Percentiles rank a stretch among this genome's conserved stretches.
Evolutionary conservation across 2,888 invertebrate genomes (phyloP).

Genomic region (Sesamia inferens): DNA sequence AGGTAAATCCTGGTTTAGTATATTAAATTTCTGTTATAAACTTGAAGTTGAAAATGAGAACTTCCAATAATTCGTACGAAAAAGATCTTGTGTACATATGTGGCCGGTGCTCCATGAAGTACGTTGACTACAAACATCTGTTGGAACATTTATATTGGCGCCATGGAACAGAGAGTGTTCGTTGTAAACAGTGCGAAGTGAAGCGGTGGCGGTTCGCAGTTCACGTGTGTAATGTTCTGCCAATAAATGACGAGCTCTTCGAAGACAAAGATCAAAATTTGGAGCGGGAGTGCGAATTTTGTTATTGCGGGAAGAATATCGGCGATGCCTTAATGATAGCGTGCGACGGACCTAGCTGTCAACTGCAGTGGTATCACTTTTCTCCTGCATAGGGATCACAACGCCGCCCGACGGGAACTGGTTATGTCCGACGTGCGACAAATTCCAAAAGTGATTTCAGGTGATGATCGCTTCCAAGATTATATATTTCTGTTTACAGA

Average conservation of each 20-base stretch:
- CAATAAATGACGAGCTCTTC: slow-evolving; percentile 67
- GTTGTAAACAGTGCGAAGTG: slow-evolving; percentile 73
- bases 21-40: slow-evolving; percentile 64
- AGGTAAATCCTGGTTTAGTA: slow-evolving; percentile 42
- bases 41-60: slow-evolving; percentile 65
- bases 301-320: slow-evolving; percentile 75
- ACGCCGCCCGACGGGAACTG: slow-evolving; percentile 78
- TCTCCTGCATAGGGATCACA: slow-evolving; percentile 76
- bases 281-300: slow-evolving; percentile 70
- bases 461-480: slow-evolving; percentile 39
- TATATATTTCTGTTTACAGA: background rate
- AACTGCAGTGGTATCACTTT: slow-evolving; percentile 80
- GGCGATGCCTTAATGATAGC: slow-evolving; percentile 77
- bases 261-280: slow-evolving; percentile 43
- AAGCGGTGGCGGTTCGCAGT: slow-evolving; percentile 77
- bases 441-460: slow-evolving; percentile 52
- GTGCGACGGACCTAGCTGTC: slow-evolving; percentile 76
- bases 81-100: slow-evolving; percentile 68
- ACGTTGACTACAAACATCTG: slow-evolving; percentile 75
- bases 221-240: slow-evolving; percentile 78
- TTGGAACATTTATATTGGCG: slow-evolving; percentile 82
- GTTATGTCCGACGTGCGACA: slow-evolving; percentile 76
- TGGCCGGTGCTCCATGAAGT: slow-evolving; percentile 74
- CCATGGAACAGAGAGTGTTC: slow-evolving; percentile 79
- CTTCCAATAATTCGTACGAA: slow-evolving; percentile 62